Percentiles rank a stretch among this genome's conserved stretches.
These are phyloP conservation scores for Solenodon paradoxus DNA, from an alignment of 2,113 vertebrate species.

Conservation along the genomic window DNA sequence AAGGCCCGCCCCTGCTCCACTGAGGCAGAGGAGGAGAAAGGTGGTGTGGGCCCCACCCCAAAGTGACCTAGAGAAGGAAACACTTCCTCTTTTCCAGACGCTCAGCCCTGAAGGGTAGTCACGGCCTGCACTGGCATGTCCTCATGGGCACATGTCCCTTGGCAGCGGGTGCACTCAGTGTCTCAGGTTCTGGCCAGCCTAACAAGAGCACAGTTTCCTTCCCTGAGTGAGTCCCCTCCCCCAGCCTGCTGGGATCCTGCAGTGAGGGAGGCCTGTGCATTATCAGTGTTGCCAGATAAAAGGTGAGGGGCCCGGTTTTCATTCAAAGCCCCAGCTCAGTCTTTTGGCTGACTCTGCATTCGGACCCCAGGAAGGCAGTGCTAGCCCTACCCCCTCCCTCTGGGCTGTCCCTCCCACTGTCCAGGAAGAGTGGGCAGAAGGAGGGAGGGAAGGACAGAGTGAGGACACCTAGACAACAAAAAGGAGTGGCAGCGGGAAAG, in stretches of 20 bases:
- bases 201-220: conserved; percentile 17
- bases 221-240: neutral
- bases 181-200: neutral
- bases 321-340: neutral
- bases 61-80: neutral
- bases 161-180: neutral
- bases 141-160: neutral
- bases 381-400: neutral
- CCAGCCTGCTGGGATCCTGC: neutral
- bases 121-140: neutral
- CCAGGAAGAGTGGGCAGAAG: neutral
- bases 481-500: neutral
- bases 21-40: neutral
- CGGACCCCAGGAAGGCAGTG: neutral
- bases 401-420: neutral
- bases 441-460: neutral
- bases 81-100: conserved; percentile 48
- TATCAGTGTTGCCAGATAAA: neutral
- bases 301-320: neutral
- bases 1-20: neutral
- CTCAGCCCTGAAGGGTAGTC: neutral
- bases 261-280: neutral
- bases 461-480: no score
- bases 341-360: conserved; percentile 42
- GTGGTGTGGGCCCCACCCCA: neutral